A percentile compares a stretch with the other conserved stretches of the same genome.
phyloP scores from a whole-genome alignment of 2,888 invertebrate genomes.

The Cheilosia variabilis region DNA sequence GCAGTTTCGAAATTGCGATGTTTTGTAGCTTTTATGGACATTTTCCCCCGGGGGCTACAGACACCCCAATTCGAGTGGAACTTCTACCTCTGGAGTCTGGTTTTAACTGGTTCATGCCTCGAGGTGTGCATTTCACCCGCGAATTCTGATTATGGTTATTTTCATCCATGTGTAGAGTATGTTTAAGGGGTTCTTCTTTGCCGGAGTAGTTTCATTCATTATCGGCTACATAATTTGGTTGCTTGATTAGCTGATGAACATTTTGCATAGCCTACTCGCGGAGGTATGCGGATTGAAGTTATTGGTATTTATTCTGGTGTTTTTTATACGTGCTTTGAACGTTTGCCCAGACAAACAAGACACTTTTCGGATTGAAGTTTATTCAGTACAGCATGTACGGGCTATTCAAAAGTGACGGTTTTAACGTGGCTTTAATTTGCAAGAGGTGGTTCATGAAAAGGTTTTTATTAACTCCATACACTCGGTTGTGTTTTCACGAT shows the following conservation, averaged over 20 bases:
- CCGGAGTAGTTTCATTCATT: conserved; percentile 31
- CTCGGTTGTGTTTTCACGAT: too few relatives aligned
- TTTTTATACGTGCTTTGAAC: too few relatives aligned
- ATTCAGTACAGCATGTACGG: too few relatives aligned
- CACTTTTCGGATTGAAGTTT: too few relatives aligned
- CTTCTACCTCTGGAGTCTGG: conserved; percentile 12
- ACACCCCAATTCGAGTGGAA: conserved; percentile 53
- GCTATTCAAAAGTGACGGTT: too few relatives aligned
- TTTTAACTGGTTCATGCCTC: conserved; percentile 28
- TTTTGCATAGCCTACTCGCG: background rate
- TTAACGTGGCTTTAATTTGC: too few relatives aligned
- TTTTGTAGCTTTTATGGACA: conserved; percentile 31
- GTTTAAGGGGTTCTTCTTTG: background rate
- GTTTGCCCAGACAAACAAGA: too few relatives aligned
- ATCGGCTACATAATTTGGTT: conserved; percentile 19
- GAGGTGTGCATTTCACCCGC: conserved; percentile 10
- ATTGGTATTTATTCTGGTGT: background rate
- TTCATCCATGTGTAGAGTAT: background rate
- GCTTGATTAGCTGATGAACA: background rate
- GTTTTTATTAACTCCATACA: too few relatives aligned
- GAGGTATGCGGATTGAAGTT: background rate
- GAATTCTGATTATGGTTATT: conserved; percentile 54
- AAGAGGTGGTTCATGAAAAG: too few relatives aligned
- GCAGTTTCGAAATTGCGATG: conserved; percentile 62
- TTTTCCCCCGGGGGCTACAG: conserved; percentile 46